Percentiles rank a stretch among this genome's conserved stretches.
Evolutionary conservation across 2,113 vertebrate species (phyloP).

Genomic region (Hippocampus mohnikei): DNA sequence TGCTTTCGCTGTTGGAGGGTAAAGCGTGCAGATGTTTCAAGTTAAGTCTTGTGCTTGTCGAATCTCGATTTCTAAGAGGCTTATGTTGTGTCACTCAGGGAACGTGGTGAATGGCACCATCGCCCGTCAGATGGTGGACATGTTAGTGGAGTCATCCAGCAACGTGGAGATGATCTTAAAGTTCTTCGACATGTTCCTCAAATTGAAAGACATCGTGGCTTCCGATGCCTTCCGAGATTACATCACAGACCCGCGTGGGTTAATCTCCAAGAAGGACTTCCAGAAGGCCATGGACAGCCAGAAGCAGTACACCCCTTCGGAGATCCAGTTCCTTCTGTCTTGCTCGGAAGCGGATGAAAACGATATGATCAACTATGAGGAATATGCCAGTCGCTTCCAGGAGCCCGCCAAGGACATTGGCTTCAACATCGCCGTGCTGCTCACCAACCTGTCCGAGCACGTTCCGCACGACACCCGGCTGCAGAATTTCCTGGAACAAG

Average conservation of each 20-base stretch:
- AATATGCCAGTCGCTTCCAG: constrained; percentile 89
- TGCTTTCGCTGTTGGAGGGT: constrained; percentile 90
- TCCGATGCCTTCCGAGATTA: constrained; percentile 92
- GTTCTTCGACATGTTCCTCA: constrained; percentile 98
- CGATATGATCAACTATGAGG: constrained; percentile 92
- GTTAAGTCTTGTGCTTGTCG: background rate
- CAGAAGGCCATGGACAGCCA: constrained; percentile 98
- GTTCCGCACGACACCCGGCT: constrained; percentile 89
- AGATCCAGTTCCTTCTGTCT: constrained; percentile 94
- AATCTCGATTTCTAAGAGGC: constrained; percentile 12
- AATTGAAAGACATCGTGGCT: constrained; percentile 92
- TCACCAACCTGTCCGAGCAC: constrained; percentile 91
- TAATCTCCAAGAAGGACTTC: constrained; percentile 98
- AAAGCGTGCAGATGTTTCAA: constrained; percentile 22
- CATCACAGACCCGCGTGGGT: constrained; percentile 84
- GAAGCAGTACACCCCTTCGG: constrained; percentile 85
- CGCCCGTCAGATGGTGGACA: constrained; percentile 97
- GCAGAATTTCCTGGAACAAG: constrained; percentile 84
- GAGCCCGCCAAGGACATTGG: constrained; percentile 94
- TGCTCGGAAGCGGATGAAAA: constrained; percentile 95
- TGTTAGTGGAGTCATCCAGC: constrained; percentile 96
- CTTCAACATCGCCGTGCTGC: constrained; percentile 91
- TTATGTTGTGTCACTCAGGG: constrained; percentile 63
- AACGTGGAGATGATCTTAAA: constrained; percentile 98
- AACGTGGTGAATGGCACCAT: constrained; percentile 95